A percentile compares a stretch with the other conserved stretches of the same genome.
These are phyloP conservation scores for Liparis tanakae DNA, from an alignment of 2,797 vertebrate species.

Conservation along the genomic window DNA sequence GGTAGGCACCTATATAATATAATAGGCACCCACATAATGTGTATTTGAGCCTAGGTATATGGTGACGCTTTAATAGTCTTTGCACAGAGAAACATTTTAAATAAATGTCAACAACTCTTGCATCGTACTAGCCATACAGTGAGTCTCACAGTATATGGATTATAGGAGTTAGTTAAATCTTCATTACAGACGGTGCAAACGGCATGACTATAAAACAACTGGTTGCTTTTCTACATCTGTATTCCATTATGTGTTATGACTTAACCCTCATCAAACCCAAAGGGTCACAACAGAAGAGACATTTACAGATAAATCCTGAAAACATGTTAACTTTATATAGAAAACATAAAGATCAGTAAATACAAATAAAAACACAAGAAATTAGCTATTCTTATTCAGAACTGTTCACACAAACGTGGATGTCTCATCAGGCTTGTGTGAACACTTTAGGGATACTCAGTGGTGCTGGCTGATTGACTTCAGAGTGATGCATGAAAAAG, in stretches of 20 bases:
- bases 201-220: not conserved
- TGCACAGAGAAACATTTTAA: not conserved
- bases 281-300: not conserved
- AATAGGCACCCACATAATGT: not conserved
- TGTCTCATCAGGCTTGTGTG: not conserved
- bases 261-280: not conserved
- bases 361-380: conserved; percentile 21
- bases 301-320: not conserved
- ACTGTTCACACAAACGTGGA: not conserved
- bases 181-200: not conserved
- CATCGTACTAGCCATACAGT: not conserved
- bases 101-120: not conserved
- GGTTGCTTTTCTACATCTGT: not conserved
- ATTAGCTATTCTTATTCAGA: conserved; percentile 16
- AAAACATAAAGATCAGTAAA: conserved; percentile 26
- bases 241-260: not conserved
- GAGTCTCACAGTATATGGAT: not conserved
- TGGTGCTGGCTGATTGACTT: not conserved
- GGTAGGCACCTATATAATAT: not conserved
- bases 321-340: conserved; percentile 38
- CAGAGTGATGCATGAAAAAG: not conserved
- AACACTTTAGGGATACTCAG: not conserved
- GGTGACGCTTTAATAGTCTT: not conserved
- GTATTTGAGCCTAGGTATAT: not conserved
- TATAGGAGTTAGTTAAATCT: not conserved